These are phyloP conservation scores for Hoplostethus mediterraneus DNA, from an alignment of 2,797 vertebrate genomes.

Conservation along the genomic window DNA sequence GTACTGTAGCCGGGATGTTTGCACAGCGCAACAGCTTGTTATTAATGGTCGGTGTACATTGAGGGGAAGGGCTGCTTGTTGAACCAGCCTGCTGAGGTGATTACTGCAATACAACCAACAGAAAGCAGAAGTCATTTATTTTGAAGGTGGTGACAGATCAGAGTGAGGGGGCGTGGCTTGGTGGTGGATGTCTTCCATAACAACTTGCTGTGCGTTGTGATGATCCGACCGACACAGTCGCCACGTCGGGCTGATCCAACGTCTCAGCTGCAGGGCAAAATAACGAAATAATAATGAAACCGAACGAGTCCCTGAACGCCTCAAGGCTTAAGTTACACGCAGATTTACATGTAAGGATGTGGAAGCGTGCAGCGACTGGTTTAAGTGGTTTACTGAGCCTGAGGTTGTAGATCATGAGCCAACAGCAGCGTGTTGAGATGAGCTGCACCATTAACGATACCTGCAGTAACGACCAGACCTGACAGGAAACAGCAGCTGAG, in stretches of 20 bases:
- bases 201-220: background rate
- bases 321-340: conserved; percentile 52
- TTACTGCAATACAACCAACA: conserved; percentile 19
- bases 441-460: conserved; percentile 55
- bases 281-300: conserved; percentile 48
- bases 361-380: conserved; percentile 57
- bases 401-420: conserved; percentile 23
- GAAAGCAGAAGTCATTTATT: conserved; percentile 8
- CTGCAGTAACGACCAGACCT: conserved; percentile 36
- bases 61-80: conserved; percentile 40
- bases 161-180: conserved; percentile 6
- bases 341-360: conserved; percentile 48
- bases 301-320: conserved; percentile 56
- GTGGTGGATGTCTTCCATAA: conserved; percentile 16
- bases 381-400: conserved; percentile 42
- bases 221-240: background rate
- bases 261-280: conserved; percentile 22
- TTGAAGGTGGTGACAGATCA: conserved; percentile 40
- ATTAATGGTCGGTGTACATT: conserved; percentile 27
- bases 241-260: background rate
- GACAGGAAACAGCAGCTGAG: conserved; percentile 51
- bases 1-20: conserved; percentile 40
- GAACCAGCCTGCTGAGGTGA: conserved; percentile 57
- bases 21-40: conserved; percentile 10
- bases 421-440: conserved; percentile 60